Conservation (phyloP, 2,888 invertebrate genomes). For the Drosophila atripex region DNA sequence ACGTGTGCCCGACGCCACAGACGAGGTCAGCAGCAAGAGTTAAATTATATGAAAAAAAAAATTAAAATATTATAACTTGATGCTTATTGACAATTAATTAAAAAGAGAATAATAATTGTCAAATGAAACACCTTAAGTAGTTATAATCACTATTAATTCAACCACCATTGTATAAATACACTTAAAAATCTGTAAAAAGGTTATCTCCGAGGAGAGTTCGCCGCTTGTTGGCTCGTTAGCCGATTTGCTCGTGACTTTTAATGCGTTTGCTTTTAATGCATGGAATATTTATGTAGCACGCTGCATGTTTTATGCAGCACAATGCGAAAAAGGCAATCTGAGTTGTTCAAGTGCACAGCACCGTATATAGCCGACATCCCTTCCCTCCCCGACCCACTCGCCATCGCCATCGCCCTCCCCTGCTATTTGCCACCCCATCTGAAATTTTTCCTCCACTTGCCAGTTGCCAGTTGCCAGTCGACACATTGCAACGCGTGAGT, state of each 20-base stretch:
- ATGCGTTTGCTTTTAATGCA: conserved; percentile 64
- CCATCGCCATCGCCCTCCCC: no score
- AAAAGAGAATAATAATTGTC: background rate
- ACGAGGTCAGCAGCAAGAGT: conserved; percentile 3
- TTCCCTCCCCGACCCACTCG: background rate
- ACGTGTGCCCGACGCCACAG: conserved; percentile 18
- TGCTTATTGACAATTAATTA: background rate
- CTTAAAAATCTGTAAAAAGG: conserved; percentile 41
- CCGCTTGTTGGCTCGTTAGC: conserved; percentile 30
- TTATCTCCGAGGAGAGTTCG: conserved; percentile 33
- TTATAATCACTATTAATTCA: background rate
- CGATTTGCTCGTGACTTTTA: conserved; percentile 48
- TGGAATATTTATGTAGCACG: conserved; percentile 62
- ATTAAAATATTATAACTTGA: background rate
- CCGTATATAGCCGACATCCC: conserved; percentile 58
- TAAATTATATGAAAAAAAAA: no score
- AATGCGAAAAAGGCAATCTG: conserved; percentile 54
- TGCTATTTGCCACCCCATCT: conserved; percentile 33
- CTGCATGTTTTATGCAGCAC: conserved; percentile 62
- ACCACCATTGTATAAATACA: conserved; percentile 13
- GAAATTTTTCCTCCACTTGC: conserved; percentile 38
- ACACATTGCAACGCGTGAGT: conserved; percentile 58
- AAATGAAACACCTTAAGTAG: background rate
- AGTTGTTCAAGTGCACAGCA: conserved; percentile 70
- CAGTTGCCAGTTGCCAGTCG: background rate